Conservation (phyloP, 2,888 invertebrate genomes). For the Leptinotarsa tumamoca region DNA sequence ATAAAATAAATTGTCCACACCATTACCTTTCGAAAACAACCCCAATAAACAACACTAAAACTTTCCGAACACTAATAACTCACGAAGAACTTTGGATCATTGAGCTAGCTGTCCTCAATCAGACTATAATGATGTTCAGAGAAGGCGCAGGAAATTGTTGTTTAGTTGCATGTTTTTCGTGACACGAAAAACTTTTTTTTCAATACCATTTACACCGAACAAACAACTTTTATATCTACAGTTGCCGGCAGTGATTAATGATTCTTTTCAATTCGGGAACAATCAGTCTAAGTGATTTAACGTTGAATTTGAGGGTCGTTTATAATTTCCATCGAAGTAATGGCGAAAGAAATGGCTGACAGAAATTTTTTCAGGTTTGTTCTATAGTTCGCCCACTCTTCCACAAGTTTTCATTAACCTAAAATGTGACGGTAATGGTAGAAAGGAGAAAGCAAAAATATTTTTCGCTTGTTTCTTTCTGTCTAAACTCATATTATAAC, state of each 20-base stretch:
- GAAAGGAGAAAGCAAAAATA: too few relatives aligned
- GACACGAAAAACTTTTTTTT: slow-evolving; percentile 1
- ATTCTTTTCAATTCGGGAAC: neutral
- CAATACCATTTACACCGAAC: neutral
- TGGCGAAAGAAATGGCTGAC: neutral
- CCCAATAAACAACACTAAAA: slow-evolving; percentile 41
- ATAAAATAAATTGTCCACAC: slow-evolving; percentile 38
- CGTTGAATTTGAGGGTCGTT: slow-evolving; percentile 1
- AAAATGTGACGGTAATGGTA: too few relatives aligned
- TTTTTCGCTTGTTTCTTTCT: too few relatives aligned
- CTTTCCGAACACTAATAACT: slow-evolving; percentile 42
- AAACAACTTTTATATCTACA: slow-evolving; percentile 7
- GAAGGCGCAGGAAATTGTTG: slow-evolving; percentile 12
- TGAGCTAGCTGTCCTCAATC: slow-evolving; percentile 32
- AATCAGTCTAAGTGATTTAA: slow-evolving; percentile 9
- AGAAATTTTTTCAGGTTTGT: too few relatives aligned
- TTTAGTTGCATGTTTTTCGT: slow-evolving; percentile 12
- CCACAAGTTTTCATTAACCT: too few relatives aligned
- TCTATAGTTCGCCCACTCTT: too few relatives aligned
- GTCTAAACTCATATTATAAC: too few relatives aligned
- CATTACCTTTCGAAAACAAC: slow-evolving; percentile 39
- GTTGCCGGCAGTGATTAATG: neutral
- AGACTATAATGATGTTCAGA: slow-evolving; percentile 22
- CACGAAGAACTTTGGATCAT: slow-evolving; percentile 37
- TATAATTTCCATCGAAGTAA: neutral